Evolutionary conservation across 2,797 vertebrate genomes (phyloP).

Genomic region (Hydrocynus forskahlii): DNA sequence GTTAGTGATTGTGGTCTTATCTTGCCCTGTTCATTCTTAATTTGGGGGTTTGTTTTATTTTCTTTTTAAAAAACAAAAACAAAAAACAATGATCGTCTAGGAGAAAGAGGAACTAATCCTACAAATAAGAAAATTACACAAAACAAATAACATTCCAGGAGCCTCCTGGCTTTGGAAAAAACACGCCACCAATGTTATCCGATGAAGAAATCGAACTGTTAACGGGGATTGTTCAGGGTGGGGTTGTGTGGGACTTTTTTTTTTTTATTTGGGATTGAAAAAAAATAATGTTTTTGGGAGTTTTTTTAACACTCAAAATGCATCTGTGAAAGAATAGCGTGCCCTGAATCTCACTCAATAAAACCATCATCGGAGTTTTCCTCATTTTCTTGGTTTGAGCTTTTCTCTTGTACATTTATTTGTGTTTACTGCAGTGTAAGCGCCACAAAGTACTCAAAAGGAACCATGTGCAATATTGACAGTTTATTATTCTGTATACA

Average conservation of each 20-base stretch:
- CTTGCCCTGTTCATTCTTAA: constrained; percentile 56
- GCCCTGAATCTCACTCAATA: constrained; percentile 85
- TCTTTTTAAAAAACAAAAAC: constrained; percentile 70
- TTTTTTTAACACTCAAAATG: constrained; percentile 64
- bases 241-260: constrained; percentile 54
- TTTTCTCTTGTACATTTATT: background rate
- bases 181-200: constrained; percentile 48
- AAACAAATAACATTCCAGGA: constrained; percentile 72
- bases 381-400: constrained; percentile 39
- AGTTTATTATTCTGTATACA: no score
- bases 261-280: constrained; percentile 69
- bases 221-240: constrained; percentile 25
- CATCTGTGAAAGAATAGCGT: constrained; percentile 68
- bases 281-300: constrained; percentile 50
- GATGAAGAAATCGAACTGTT: constrained; percentile 32
- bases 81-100: constrained; percentile 60
- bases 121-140: constrained; percentile 23
- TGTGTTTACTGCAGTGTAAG: no score
- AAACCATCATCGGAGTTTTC: constrained; percentile 77
- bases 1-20: constrained; percentile 54
- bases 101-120: constrained; percentile 71
- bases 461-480: no score
- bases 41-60: constrained; percentile 70
- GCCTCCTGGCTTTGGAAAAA: constrained; percentile 69
- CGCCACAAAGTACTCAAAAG: no score